phyloP scores from a whole-genome alignment of 2,888 invertebrate species.

The Keiferia lycopersicella region DNA sequence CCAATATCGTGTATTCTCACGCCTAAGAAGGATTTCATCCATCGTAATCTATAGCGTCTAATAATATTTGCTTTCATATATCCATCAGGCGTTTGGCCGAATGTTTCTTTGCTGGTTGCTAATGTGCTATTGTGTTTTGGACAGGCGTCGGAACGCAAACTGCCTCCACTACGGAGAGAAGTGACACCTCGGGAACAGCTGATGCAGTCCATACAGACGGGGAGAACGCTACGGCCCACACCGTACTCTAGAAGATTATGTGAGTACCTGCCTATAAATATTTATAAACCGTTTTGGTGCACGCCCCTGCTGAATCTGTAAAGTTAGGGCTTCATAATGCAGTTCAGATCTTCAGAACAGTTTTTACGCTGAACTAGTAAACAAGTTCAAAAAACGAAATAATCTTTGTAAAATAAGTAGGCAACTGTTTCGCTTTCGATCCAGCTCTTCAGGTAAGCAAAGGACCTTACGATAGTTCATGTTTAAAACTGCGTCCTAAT shows the following conservation, averaged over 20 bases:
- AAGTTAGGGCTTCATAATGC: too few species aligned
- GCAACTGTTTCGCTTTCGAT: too few species aligned
- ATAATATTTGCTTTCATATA: background rate
- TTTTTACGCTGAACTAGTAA: too few species aligned
- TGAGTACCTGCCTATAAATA: slow-evolving; percentile 60
- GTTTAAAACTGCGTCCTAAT: too few species aligned
- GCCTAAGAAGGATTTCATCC: too few species aligned
- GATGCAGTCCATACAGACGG: slow-evolving; percentile 92
- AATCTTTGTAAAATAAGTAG: too few species aligned
- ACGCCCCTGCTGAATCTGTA: background rate
- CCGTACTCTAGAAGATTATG: slow-evolving; percentile 78
- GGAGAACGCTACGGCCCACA: slow-evolving; percentile 85
- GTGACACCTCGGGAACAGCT: slow-evolving; percentile 91
- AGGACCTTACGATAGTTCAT: too few species aligned
- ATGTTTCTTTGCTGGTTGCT: background rate
- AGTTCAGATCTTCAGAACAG: too few species aligned
- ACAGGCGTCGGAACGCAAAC: slow-evolving; percentile 90
- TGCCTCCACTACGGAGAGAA: slow-evolving; percentile 87
- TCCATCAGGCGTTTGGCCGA: background rate
- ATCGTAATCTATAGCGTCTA: too few species aligned
- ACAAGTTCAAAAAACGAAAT: too few species aligned
- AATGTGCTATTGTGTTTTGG: background rate
- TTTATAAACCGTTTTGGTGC: background rate
- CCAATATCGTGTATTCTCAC: too few species aligned
- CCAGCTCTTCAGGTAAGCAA: too few species aligned